These are phyloP conservation scores for Blennius ocellaris DNA, from an alignment of 2,113 vertebrate genomes.

Conservation along the genomic window DNA sequence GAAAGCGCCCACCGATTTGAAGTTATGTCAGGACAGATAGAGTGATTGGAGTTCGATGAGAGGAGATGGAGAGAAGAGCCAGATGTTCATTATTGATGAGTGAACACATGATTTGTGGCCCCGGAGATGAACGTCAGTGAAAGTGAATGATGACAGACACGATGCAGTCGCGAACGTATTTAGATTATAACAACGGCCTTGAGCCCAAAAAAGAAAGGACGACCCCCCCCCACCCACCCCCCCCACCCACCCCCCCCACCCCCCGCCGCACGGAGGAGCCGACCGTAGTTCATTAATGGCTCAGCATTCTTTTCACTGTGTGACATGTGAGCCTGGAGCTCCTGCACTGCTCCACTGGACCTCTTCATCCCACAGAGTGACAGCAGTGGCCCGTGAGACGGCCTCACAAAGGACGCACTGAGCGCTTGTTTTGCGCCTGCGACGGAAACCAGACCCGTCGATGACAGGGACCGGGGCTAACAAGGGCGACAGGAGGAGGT, in stretches of 20 bases:
- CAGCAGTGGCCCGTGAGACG: slow-evolving; percentile 17
- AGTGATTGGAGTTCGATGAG: slow-evolving; percentile 12
- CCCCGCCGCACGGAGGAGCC: not conserved
- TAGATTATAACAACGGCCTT: too few relatives aligned
- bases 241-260: too few relatives aligned
- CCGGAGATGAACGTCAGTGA: not conserved
- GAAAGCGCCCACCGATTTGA: slow-evolving; percentile 38
- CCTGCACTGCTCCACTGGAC: slow-evolving; percentile 14
- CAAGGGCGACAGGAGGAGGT: slow-evolving; percentile 1
- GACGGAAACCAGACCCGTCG: slow-evolving; percentile 16
- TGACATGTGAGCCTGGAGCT: slow-evolving; percentile 35
- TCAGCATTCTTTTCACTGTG: not conserved
- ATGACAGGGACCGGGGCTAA: not conserved
- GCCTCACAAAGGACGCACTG: slow-evolving; percentile 23
- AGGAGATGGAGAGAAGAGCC: slow-evolving; percentile 5
- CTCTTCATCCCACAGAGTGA: slow-evolving; percentile 10
- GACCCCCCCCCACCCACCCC: too few relatives aligned
- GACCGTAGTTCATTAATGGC: slow-evolving; percentile 4
- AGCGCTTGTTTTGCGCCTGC: not conserved
- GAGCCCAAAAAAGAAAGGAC: not conserved
- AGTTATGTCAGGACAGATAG: slow-evolving; percentile 35
- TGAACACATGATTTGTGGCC: not conserved
- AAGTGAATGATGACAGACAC: not conserved
- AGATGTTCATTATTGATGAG: slow-evolving; percentile 20
- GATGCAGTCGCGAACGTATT: not conserved